Evolutionary conservation across 2,888 invertebrate species (phyloP).

Genomic region (Tanytarsus gracilentus): DNA sequence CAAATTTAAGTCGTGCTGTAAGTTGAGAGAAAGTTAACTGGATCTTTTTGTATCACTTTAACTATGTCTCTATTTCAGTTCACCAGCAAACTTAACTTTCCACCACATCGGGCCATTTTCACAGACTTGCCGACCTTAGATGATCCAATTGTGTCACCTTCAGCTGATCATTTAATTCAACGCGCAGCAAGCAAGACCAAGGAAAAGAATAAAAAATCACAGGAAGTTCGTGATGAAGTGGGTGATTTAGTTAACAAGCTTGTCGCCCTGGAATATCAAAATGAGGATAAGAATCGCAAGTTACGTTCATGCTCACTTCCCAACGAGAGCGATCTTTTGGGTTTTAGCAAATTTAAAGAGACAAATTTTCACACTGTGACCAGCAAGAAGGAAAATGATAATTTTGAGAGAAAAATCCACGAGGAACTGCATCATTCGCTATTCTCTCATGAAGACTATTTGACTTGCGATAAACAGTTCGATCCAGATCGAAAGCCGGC

Average conservation of each 20-base stretch:
- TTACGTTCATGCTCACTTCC: too few relatives aligned
- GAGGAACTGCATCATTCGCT: too few relatives aligned
- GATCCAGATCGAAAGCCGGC: background rate
- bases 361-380: too few relatives aligned
- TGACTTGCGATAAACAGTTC: too few relatives aligned
- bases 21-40: background rate
- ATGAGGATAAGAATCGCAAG: background rate
- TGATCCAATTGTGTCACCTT: background rate
- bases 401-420: too few relatives aligned
- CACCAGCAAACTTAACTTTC: slow-evolving; percentile 9
- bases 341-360: too few relatives aligned
- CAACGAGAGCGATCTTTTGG: too few relatives aligned
- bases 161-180: background rate
- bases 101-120: background rate
- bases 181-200: background rate
- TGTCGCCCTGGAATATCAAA: background rate
- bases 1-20: background rate
- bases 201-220: background rate
- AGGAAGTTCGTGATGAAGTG: slow-evolving; percentile 6
- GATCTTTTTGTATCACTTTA: background rate
- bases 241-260: background rate
- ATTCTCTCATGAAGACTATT: too few relatives aligned
- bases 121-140: background rate
- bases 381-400: too few relatives aligned
- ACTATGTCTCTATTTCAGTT: background rate